phyloP scores from a whole-genome alignment of 2,888 invertebrate species.

The Allygus modestus region DNA sequence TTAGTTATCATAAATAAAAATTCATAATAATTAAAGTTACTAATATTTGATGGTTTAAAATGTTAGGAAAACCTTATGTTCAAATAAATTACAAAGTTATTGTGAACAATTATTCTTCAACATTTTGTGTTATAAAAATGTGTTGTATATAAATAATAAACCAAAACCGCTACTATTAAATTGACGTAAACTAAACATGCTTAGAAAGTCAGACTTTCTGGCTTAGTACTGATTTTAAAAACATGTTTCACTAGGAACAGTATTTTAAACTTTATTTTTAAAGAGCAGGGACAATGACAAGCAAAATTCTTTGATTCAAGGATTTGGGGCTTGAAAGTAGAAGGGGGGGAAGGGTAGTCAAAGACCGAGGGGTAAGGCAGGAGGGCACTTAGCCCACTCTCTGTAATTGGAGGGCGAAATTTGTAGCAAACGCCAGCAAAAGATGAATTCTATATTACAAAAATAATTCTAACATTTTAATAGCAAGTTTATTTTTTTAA shows the following conservation, averaged over 20 bases:
- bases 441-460: constrained; percentile 25
- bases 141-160: too few relatives aligned
- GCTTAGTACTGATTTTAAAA: not conserved
- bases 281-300: constrained; percentile 13
- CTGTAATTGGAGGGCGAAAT: constrained; percentile 31
- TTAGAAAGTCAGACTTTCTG: too few relatives aligned
- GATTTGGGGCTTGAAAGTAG: constrained; percentile 27
- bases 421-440: constrained; percentile 17
- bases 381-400: constrained; percentile 38
- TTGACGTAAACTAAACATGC: too few relatives aligned
- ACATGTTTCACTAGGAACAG: not conserved
- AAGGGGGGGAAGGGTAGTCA: not conserved
- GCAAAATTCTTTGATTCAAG: constrained; percentile 42
- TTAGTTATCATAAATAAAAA: too few relatives aligned
- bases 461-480: constrained; percentile 23
- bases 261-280: not conserved
- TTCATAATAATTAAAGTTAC: too few relatives aligned
- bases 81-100: too few relatives aligned
- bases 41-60: too few relatives aligned
- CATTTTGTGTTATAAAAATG: too few relatives aligned
- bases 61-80: too few relatives aligned
- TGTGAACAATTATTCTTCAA: too few relatives aligned
- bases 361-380: not conserved
- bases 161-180: too few relatives aligned
- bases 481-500: constrained; percentile 11